Conservation (phyloP, 2,113 vertebrate genomes). For the Mormoops blainvillei region DNA sequence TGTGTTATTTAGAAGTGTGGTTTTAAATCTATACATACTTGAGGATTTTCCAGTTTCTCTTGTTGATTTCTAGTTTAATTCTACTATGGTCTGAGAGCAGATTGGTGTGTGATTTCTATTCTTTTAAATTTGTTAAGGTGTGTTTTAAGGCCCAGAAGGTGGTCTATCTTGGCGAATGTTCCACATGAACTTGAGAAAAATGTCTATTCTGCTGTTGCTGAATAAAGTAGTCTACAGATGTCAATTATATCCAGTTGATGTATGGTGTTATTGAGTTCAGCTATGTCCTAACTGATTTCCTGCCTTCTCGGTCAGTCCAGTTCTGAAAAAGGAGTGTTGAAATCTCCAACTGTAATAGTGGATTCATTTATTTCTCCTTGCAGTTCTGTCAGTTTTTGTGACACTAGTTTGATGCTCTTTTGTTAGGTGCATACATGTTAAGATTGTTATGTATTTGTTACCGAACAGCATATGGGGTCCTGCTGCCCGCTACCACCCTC, state of each 20-base stretch:
- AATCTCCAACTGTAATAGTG: not conserved
- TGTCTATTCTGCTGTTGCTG: too few species aligned
- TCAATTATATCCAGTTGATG: too few species aligned
- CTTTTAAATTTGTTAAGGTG: not conserved
- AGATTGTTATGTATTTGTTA: not conserved
- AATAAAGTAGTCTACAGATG: not conserved
- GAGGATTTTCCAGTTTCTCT: not conserved
- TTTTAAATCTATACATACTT: not conserved
- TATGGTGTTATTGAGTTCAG: not conserved
- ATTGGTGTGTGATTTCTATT: not conserved
- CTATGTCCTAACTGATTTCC: not conserved
- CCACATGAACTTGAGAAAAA: too few species aligned
- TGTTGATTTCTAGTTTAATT: not conserved
- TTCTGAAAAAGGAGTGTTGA: not conserved
- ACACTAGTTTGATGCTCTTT: not conserved
- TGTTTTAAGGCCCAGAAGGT: not conserved
- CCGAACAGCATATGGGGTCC: too few species aligned
- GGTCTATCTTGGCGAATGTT: not conserved
- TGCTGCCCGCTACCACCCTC: too few species aligned
- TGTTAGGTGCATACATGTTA: not conserved
- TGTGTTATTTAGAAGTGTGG: not conserved
- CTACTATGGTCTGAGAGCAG: not conserved
- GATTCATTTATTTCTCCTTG: not conserved
- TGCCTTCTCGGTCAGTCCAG: too few species aligned
- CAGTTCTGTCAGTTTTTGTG: not conserved